A percentile compares a stretch with the other conserved stretches of the same genome.
phyloP scores from a whole-genome alignment of 1,140 invertebrate genomes.

The Melipona quadrifasciata region DNA sequence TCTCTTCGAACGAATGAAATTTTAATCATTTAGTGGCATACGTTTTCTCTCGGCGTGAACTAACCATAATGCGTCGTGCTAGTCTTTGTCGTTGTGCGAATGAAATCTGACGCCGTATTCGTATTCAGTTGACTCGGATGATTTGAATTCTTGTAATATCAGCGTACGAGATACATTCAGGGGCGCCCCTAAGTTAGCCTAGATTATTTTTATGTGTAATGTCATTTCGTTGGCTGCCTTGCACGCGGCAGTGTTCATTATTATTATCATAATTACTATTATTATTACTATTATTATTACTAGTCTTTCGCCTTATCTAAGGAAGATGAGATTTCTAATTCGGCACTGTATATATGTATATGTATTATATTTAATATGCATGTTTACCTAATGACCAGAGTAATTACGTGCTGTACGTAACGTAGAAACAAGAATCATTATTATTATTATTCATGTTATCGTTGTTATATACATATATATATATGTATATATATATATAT shows the following conservation, averaged over 20 bases:
- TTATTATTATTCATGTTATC: conserved; percentile 10
- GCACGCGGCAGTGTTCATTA: conserved; percentile 66
- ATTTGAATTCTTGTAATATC: conserved; percentile 29
- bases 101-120: conserved; percentile 35
- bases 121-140: conserved; percentile 53
- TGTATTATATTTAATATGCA: conserved; percentile 36
- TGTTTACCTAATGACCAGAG: conserved; percentile 26
- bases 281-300: neutral
- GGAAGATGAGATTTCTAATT: conserved; percentile 13
- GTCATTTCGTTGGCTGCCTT: conserved; percentile 68
- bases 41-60: conserved; percentile 46
- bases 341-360: conserved; percentile 40
- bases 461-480: neutral
- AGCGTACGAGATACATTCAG: conserved; percentile 66
- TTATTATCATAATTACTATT: conserved; percentile 21
- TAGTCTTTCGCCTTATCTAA: conserved; percentile 8
- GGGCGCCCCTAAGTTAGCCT: conserved; percentile 75
- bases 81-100: conserved; percentile 49
- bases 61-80: conserved; percentile 49
- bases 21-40: neutral
- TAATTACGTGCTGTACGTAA: conserved; percentile 22
- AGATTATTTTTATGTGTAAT: conserved; percentile 43
- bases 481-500: neutral
- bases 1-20: too few species aligned
- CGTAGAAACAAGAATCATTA: conserved; percentile 13